Conservation (phyloP, 2,888 invertebrate species). For the Craniophora ligustri region DNA sequence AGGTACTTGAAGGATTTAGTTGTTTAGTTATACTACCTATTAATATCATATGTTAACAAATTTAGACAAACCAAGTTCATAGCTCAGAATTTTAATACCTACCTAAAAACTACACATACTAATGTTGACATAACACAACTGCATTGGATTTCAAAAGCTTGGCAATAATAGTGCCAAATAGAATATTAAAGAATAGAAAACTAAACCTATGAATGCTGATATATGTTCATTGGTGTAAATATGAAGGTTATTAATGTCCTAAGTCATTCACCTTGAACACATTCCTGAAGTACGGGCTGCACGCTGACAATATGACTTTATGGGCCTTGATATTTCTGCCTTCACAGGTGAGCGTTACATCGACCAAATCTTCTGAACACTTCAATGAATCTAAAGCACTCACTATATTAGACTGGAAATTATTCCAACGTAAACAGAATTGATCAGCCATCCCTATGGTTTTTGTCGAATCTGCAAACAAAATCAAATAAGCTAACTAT, state of each 20-base stretch:
- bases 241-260: slow-evolving; percentile 84
- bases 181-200: slow-evolving; percentile 45
- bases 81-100: no score
- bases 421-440: slow-evolving; percentile 93
- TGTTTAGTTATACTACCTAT: no score
- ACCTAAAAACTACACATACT: not conserved
- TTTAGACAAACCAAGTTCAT: no score
- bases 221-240: slow-evolving; percentile 67
- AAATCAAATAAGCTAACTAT: slow-evolving; percentile 57
- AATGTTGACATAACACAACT: slow-evolving; percentile 36
- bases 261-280: slow-evolving; percentile 91
- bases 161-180: slow-evolving; percentile 41
- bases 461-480: slow-evolving; percentile 69
- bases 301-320: slow-evolving; percentile 92
- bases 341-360: slow-evolving; percentile 92
- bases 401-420: slow-evolving; percentile 91
- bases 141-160: slow-evolving; percentile 30
- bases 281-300: slow-evolving; percentile 92
- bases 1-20: no score
- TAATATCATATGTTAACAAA: no score
- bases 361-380: slow-evolving; percentile 91
- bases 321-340: slow-evolving; percentile 92
- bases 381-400: slow-evolving; percentile 91
- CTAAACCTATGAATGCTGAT: slow-evolving; percentile 31
- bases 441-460: slow-evolving; percentile 89